A percentile compares a stretch with the other conserved stretches of the same genome.
Conservation (phyloP, 2,113 vertebrate species). For the Epinephelus lanceolatus region DNA sequence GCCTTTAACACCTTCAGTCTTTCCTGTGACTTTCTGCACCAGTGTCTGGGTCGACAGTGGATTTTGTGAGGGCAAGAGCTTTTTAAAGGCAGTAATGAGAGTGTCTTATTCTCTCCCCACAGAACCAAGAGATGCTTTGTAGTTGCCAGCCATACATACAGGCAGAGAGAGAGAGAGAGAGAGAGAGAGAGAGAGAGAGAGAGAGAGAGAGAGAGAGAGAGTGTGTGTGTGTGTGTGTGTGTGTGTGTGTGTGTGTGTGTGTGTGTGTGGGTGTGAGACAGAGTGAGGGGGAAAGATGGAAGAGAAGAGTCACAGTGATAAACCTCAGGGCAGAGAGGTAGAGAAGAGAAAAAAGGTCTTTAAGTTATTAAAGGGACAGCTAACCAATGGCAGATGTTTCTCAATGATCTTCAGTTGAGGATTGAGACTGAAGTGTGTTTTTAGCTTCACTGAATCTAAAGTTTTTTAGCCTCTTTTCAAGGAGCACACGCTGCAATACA, state of each 20-base stretch:
- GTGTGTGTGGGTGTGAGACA: constrained; percentile 30
- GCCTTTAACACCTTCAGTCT: constrained; percentile 66
- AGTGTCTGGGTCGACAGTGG: constrained; percentile 53
- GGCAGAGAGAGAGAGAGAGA: too few species aligned
- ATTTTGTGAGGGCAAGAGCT: constrained; percentile 66
- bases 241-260: constrained; percentile 36
- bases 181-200: too few species aligned
- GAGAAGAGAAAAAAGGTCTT: constrained; percentile 64
- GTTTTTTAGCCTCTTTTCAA: constrained; percentile 14
- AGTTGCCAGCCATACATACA: constrained; percentile 86
- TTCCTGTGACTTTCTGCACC: constrained; percentile 49
- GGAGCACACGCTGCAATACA: not conserved
- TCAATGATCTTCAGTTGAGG: constrained; percentile 26
- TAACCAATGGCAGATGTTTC: constrained; percentile 76
- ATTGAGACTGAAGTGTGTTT: constrained; percentile 34
- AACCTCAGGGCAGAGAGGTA: constrained; percentile 70
- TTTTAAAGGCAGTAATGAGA: constrained; percentile 79
- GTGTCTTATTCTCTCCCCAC: constrained; percentile 73
- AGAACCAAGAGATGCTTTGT: constrained; percentile 92
- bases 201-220: too few species aligned
- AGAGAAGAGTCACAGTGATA: constrained; percentile 79
- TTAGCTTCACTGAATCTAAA: constrained; percentile 29
- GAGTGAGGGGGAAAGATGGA: constrained; percentile 43
- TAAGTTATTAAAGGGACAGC: constrained; percentile 96
- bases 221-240: constrained; percentile 29